Evolutionary conservation across 35 echinoderm and acorn worm species (phyloP), one percentile per base, ranked within the genome.

Genomic region (Patiria miniata): DNA sequence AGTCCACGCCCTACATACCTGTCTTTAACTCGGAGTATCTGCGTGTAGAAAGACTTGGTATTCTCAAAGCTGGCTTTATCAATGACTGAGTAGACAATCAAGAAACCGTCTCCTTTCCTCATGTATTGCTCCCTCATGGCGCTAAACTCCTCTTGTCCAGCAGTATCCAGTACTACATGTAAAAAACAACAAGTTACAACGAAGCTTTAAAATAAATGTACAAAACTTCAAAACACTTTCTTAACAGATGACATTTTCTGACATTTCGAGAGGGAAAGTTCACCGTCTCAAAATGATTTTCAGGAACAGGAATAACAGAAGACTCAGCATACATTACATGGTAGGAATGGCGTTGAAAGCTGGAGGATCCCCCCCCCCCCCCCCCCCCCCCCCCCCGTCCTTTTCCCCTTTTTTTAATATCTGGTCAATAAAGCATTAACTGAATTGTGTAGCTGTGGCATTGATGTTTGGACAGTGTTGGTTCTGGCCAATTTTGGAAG

Each of bases 121-220:
- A 97, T 97, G 81, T 97, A 97, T 80, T 97, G 95, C 86, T 97
- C 95, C 37, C 95, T 90, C 95, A 97, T 97, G 9, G 95, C 95
- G 68, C 92, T 94, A 61, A 97, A 97, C 39, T 97, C 95, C 40
- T 97, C 95, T 61, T 97, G 95, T 52, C 95, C 95, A 4, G 95
- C 95, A 21, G 95, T 97, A 65, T 97, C 95, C 53, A 97, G 81
- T n/a, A 97, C 95, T 97, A 33, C 34, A 78, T 39, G 44, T 73
- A 85, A 80, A 93, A 59, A 86, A 2, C 14, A 78, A 38, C 18
- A 86, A 93, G n/a, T n/a, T n/a, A n/a, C n/a, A 80, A 79, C 38
- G 26, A 91, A 30, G 36, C 36, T 1, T 30, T 78, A 78, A 1
- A 32, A 9, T 17, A 78, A 2, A 30, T 12, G 4, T 79, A 36